These are phyloP conservation scores for Oreortyx pictus DNA, from an alignment of 2,797 vertebrate species.

Conservation along the genomic window DNA sequence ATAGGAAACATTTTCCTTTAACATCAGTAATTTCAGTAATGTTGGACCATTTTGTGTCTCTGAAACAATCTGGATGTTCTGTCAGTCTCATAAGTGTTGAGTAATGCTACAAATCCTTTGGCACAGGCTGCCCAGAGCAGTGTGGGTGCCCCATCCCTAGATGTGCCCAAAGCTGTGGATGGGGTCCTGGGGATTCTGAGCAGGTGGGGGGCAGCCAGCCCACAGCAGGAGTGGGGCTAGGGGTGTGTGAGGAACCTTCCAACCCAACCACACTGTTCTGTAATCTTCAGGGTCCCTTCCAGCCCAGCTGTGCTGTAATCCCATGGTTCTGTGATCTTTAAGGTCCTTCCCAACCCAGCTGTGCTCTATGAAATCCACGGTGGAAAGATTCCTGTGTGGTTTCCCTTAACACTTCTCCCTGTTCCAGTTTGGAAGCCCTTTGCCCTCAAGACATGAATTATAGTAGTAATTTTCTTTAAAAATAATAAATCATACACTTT, in stretches of 20 bases:
- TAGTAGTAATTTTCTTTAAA: not conserved
- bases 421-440: not conserved
- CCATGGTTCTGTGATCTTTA: not conserved
- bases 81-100: not conserved
- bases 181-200: not conserved
- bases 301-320: not conserved
- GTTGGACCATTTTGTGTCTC: not conserved
- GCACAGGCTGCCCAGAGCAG: not conserved
- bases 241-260: not conserved
- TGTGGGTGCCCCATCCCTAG: not conserved
- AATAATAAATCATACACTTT: not conserved
- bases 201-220: not conserved
- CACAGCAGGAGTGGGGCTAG: not conserved
- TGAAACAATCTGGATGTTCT: not conserved
- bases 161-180: not conserved
- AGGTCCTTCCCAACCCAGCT: not conserved
- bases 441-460: not conserved
- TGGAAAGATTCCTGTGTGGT: not conserved
- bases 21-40: not conserved
- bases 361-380: not conserved
- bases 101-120: not conserved
- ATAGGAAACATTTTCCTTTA: not conserved
- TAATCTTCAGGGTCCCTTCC: not conserved
- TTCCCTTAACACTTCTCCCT: accelerated
- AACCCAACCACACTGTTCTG: not conserved